phyloP scores from a whole-genome alignment of 2,113 vertebrate genomes.

The Stegostoma tigrinum region DNA sequence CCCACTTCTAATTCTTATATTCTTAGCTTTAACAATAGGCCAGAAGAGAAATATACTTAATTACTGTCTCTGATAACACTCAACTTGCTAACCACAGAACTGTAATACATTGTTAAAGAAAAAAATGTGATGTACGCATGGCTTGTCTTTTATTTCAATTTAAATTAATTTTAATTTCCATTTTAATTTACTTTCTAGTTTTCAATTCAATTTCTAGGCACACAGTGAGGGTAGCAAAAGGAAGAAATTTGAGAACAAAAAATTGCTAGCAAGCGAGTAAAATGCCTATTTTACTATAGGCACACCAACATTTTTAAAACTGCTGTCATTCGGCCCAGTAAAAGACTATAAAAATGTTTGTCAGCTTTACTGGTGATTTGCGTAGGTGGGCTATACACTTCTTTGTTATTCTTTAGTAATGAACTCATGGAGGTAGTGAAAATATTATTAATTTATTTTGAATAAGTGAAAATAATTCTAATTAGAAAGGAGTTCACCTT shows the following conservation, averaged over 20 bases:
- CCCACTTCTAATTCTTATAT: not conserved
- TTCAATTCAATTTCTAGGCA: not conserved
- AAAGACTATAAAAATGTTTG: not conserved
- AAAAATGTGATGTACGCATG: not conserved
- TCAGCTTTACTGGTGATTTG: conserved; percentile 7
- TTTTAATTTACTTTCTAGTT: not conserved
- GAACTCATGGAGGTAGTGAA: not conserved
- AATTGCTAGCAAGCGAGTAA: not conserved
- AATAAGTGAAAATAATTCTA: not conserved
- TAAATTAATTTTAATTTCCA: not conserved
- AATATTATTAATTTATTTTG: not conserved
- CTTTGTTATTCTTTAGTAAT: not conserved
- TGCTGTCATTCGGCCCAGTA: not conserved
- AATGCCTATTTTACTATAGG: not conserved
- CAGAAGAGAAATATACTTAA: not conserved
- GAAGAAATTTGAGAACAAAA: not conserved
- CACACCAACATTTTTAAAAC: conserved; percentile 4
- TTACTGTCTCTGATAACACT: not conserved
- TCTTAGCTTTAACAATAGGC: not conserved
- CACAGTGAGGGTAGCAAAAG: not conserved
- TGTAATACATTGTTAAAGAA: not conserved
- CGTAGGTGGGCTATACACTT: not conserved
- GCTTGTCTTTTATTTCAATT: not conserved
- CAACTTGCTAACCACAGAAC: not conserved
- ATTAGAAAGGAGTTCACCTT: not conserved